phyloP scores from a whole-genome alignment of 2,113 vertebrate genomes.

The Oncorhynchus masou region DNA sequence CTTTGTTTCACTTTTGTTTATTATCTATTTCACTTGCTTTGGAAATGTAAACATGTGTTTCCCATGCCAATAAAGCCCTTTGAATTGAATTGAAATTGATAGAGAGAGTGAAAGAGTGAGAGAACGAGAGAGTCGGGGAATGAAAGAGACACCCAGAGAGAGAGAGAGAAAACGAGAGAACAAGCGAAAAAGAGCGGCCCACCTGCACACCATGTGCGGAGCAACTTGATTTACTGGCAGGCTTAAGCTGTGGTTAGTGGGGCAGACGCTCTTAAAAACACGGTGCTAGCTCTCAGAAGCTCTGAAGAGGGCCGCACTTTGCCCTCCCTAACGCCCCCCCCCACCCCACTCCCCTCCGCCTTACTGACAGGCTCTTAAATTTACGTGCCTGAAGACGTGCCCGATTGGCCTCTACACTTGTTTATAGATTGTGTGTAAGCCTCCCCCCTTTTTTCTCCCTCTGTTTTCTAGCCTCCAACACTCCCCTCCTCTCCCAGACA shows the following conservation, averaged over 20 bases:
- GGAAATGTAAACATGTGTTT: too few relatives aligned
- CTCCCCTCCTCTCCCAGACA: slow-evolving; percentile 22
- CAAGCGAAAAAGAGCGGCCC: slow-evolving; percentile 17
- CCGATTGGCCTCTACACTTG: slow-evolving; percentile 24
- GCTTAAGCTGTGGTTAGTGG: slow-evolving; percentile 39
- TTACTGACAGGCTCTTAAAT: slow-evolving; percentile 46
- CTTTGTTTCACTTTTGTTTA: too few relatives aligned
- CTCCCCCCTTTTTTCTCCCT: slow-evolving; percentile 15
- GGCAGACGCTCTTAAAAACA: slow-evolving; percentile 53
- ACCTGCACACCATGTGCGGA: slow-evolving; percentile 64
- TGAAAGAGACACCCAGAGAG: too few relatives aligned
- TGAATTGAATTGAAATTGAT: too few relatives aligned
- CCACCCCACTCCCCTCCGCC: slow-evolving; percentile 2
- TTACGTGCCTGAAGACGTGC: slow-evolving; percentile 53
- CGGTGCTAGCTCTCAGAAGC: slow-evolving; percentile 56
- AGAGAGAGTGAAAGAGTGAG: neutral
- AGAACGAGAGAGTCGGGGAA: neutral
- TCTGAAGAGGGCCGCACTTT: slow-evolving; percentile 34
- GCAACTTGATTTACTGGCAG: slow-evolving; percentile 62
- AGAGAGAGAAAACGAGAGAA: slow-evolving; percentile 16
- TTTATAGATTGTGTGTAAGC: slow-evolving; percentile 26
- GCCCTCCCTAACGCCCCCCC: slow-evolving; percentile 8
- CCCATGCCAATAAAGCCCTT: too few relatives aligned
- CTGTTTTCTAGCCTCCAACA: neutral
- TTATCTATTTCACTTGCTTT: too few relatives aligned